Evolutionary conservation across 2,113 vertebrate genomes (phyloP).

Genomic region (Pica pica): DNA sequence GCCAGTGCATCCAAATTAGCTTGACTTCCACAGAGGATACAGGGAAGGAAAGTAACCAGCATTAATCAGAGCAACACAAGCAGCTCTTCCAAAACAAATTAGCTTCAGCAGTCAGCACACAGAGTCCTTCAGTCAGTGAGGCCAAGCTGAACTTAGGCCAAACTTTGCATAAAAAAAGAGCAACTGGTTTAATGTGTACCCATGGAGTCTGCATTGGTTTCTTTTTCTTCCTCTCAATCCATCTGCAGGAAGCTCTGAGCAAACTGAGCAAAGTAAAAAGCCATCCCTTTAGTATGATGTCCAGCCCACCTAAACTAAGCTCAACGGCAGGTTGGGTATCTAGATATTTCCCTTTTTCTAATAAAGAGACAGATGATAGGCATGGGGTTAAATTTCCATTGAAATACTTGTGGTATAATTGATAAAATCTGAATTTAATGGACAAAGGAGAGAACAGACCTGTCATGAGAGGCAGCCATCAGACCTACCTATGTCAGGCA

Average conservation of each 20-base stretch:
- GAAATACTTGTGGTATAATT: not conserved
- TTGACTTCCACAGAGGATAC: not conserved
- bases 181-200: not conserved
- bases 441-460: not conserved
- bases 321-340: not conserved
- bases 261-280: not conserved
- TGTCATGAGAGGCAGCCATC: not conserved
- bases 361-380: not conserved
- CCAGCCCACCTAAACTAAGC: not conserved
- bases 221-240: not conserved
- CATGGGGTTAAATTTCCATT: not conserved
- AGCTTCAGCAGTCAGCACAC: constrained; percentile 3
- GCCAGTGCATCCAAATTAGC: constrained; percentile 18
- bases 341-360: not conserved
- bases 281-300: not conserved
- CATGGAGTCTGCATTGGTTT: accelerated
- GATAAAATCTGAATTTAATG: not conserved
- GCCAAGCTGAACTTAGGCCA: constrained; percentile 6
- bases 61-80: not conserved
- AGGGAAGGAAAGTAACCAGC: not conserved
- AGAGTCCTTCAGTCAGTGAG: not conserved
- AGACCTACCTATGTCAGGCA: not conserved
- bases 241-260: not conserved
- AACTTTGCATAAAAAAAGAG: not conserved
- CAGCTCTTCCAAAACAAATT: constrained; percentile 13